These are phyloP conservation scores for Poeciliopsis turrubarensis DNA, from an alignment of 2,113 vertebrate species.

Conservation along the genomic window DNA sequence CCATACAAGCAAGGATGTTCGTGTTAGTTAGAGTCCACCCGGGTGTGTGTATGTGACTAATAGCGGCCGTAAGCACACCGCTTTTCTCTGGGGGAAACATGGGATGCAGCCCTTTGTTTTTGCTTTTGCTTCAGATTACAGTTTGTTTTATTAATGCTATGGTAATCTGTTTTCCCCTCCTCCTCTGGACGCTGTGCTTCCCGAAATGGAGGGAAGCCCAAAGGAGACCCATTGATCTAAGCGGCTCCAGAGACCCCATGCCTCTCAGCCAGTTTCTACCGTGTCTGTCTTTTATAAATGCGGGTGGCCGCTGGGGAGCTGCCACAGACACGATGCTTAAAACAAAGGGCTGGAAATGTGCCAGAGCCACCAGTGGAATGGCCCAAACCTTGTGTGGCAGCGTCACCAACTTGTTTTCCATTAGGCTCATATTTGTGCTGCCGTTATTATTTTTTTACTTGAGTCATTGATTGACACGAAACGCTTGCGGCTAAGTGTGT, in stretches of 20 bases:
- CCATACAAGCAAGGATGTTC: constrained; percentile 18
- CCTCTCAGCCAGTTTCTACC: constrained; percentile 61
- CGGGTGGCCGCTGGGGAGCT: constrained; percentile 50
- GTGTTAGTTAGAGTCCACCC: constrained; percentile 6
- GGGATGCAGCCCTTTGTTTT: constrained; percentile 72
- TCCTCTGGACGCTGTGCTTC: constrained; percentile 41
- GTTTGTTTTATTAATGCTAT: constrained; percentile 77
- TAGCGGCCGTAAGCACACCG: constrained; percentile 11
- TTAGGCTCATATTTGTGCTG: constrained; percentile 55
- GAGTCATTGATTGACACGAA: constrained; percentile 46
- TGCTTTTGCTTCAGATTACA: constrained; percentile 73
- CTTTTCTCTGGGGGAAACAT: constrained; percentile 64
- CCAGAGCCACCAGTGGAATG: constrained; percentile 14
- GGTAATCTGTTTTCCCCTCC: constrained; percentile 68
- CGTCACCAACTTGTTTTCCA: constrained; percentile 49
- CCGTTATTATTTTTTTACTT: constrained; percentile 23
- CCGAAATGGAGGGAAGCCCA: constrained; percentile 52
- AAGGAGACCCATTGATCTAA: constrained; percentile 69
- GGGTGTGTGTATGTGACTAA: constrained; percentile 19
- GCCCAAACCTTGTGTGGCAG: constrained; percentile 13
- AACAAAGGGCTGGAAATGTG: constrained; percentile 52
- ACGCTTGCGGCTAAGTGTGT: constrained; percentile 25
- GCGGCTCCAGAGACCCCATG: constrained; percentile 60
- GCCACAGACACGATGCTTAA: constrained; percentile 47
- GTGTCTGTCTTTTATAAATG: constrained; percentile 72